Conservation (phyloP, 2,888 invertebrate genomes). For the Dorcus parallelipipedus region DNA sequence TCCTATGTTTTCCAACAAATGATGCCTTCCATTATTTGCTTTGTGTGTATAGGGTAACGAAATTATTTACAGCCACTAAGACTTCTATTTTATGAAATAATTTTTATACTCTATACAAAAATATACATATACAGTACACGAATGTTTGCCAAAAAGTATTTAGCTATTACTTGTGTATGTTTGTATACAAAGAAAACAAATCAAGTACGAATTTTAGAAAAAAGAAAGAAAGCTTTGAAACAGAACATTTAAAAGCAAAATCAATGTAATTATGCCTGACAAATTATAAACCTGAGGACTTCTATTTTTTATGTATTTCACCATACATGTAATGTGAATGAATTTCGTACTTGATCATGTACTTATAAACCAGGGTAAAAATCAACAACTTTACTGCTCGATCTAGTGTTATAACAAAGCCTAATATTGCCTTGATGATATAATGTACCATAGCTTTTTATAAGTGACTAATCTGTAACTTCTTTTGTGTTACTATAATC, state of each 20-base stretch:
- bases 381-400: not conserved
- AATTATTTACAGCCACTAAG: not conserved
- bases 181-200: not conserved
- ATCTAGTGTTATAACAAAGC: constrained; percentile 4
- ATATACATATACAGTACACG: not conserved
- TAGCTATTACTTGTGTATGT: constrained; percentile 1
- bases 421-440: constrained; percentile 21
- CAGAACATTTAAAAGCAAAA: too few species aligned
- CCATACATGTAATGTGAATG: not conserved
- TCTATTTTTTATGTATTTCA: not conserved
- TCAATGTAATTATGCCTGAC: too few species aligned
- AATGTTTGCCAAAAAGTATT: not conserved
- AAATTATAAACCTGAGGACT: too few species aligned
- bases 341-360: not conserved
- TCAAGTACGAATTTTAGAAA: not conserved
- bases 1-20: constrained; percentile 8
- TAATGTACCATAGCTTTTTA: constrained; percentile 10
- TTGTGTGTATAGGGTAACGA: constrained; percentile 26
- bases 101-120: constrained; percentile 1
- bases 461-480: not conserved
- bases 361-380: constrained; percentile 14
- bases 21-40: constrained; percentile 28
- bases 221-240: too few species aligned
- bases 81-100: not conserved
- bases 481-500: constrained; percentile 4